phyloP scores from a whole-genome alignment of 92 coral and sea anemone genomes.

The Ricordea florida region DNA sequence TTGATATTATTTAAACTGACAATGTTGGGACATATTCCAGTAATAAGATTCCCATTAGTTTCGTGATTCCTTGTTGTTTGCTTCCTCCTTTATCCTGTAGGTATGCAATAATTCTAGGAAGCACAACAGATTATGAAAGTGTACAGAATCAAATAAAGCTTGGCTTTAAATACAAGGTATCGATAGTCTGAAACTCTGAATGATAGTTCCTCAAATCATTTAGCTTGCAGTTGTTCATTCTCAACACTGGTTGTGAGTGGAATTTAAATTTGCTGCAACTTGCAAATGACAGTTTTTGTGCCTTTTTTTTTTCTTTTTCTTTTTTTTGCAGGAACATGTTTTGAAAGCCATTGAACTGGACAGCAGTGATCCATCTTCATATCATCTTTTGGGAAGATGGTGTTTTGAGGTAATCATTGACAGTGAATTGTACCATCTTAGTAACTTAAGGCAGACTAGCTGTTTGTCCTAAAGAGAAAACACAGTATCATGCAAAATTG shows the following conservation, averaged over 20 bases:
- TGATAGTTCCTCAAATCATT: neutral
- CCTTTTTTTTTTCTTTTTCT: neutral
- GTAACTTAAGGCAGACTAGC: too few relatives aligned
- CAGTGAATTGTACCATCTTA: too few relatives aligned
- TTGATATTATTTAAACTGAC: too few relatives aligned
- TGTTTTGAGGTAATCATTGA: conserved; percentile 76
- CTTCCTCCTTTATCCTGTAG: conserved; percentile 8
- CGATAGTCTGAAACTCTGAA: neutral
- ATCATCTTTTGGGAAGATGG: conserved; percentile 92
- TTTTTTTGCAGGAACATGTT: conserved; percentile 69
- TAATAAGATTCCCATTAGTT: too few relatives aligned
- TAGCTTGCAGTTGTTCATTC: too few relatives aligned
- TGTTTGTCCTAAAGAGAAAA: too few relatives aligned
- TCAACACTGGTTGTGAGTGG: too few relatives aligned
- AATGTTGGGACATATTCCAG: too few relatives aligned
- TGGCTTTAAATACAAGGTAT: conserved; percentile 86
- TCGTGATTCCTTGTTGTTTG: neutral
- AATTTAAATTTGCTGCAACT: too few relatives aligned
- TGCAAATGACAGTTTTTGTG: too few relatives aligned
- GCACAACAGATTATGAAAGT: conserved; percentile 73
- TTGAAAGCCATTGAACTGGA: conserved; percentile 78
- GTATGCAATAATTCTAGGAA: conserved; percentile 90
- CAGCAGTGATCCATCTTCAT: conserved; percentile 73
- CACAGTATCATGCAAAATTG: too few relatives aligned
- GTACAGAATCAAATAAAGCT: conserved; percentile 73